Percentiles rank a stretch among this genome's conserved stretches.
Evolutionary conservation across 1,140 invertebrate species (phyloP).

Genomic region (Drosophila lacteicornis): DNA sequence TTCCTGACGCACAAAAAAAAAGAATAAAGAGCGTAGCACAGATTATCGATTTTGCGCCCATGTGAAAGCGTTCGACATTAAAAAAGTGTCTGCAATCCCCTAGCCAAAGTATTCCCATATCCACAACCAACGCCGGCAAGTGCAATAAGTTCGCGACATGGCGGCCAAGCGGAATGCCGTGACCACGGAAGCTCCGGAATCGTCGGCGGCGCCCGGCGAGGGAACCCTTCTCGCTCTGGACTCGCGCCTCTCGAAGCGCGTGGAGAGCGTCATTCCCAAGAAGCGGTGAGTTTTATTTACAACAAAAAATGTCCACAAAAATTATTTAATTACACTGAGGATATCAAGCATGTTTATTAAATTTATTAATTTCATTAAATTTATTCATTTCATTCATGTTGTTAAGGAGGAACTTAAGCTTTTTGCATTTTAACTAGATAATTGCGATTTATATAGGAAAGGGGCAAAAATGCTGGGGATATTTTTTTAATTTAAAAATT

Average conservation of each 20-base stretch:
- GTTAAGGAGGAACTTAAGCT: neutral
- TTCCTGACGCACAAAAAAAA: slow-evolving; percentile 11
- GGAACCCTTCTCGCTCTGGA: slow-evolving; percentile 63
- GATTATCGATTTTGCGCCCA: slow-evolving; percentile 62
- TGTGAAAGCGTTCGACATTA: neutral
- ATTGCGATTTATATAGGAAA: neutral
- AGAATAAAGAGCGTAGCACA: slow-evolving; percentile 16
- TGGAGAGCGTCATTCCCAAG: slow-evolving; percentile 78
- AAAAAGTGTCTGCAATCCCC: slow-evolving; percentile 21
- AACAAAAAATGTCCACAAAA: neutral
- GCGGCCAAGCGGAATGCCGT: slow-evolving; percentile 62
- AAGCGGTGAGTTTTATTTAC: slow-evolving; percentile 61
- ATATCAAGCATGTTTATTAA: neutral
- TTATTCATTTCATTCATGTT: neutral
- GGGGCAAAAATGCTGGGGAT: no score
- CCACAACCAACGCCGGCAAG: neutral
- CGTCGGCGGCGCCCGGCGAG: slow-evolving; percentile 36
- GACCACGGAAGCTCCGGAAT: slow-evolving; percentile 61
- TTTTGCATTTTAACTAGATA: no score
- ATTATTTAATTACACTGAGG: neutral
- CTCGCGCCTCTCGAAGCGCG: slow-evolving; percentile 63
- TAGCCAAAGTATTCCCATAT: slow-evolving; percentile 8
- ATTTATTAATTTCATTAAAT: neutral
- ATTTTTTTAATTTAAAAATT: neutral
- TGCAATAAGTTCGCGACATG: slow-evolving; percentile 33